Conservation (phyloP, 2,888 invertebrate species). For the Philhelius pedissequus region DNA sequence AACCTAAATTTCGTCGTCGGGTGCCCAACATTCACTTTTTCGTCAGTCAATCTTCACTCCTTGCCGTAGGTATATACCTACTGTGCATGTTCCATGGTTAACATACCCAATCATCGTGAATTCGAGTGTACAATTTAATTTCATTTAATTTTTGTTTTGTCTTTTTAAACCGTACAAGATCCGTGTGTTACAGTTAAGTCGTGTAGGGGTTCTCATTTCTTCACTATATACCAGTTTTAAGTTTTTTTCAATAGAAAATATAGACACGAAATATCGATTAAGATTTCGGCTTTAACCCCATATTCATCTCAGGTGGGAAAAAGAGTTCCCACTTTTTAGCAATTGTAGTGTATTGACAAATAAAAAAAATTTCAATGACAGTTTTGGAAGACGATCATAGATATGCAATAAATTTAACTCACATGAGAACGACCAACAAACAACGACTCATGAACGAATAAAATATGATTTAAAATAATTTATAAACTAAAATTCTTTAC, state of each 20-base stretch:
- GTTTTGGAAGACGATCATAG: no score
- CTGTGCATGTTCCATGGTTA: not conserved
- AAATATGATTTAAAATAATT: no score
- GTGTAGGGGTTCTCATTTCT: conserved; percentile 59
- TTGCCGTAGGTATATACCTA: not conserved
- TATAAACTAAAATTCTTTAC: no score
- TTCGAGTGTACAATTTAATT: conserved; percentile 14
- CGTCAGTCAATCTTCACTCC: conserved; percentile 32
- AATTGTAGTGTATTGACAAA: not conserved
- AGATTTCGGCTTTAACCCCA: conserved; percentile 34
- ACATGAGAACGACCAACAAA: no score
- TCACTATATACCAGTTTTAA: conserved; percentile 49
- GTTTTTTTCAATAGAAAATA: conserved; percentile 12
- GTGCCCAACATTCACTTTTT: conserved; percentile 57
- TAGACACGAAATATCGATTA: conserved; percentile 65
- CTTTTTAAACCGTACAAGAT: conserved; percentile 3
- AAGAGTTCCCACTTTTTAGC: not conserved
- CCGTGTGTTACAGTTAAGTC: conserved; percentile 60
- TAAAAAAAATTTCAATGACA: no score
- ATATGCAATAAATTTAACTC: no score
- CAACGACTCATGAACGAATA: no score
- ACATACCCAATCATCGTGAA: conserved; percentile 44
- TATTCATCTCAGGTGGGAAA: conserved; percentile 25
- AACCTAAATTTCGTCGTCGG: conserved; percentile 20
- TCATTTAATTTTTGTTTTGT: conserved; percentile 32